Evolutionary conservation across 2,113 vertebrate species (phyloP), one percentile per base, ranked within the genome.

Genomic region (Naja naja): DNA sequence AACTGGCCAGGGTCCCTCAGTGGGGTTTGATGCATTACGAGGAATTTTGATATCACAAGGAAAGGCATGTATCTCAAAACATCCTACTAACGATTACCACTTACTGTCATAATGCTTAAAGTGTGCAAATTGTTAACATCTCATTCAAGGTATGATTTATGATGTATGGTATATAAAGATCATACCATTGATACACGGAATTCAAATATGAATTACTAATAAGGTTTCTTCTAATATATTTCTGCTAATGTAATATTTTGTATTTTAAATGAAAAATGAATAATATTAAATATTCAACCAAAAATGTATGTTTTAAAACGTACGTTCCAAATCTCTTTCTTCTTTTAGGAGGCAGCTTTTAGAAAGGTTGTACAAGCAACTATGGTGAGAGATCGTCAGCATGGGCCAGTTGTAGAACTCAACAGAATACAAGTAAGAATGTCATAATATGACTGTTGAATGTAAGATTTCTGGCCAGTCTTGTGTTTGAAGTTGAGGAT

Each of bases 331-430:
- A 87, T 0, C 7, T 3, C 8, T 52, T 93, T 90, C 34, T 0
- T 64, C 47, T 97, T 95, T 94, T 94, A 99, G 99, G 99, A 99
- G 97, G 99, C 98, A 49, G 99, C 99, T 54, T 99, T 99, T 97
- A 98, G 99, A 85, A 99, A 99, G 95, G 99, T 99, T 23, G 99
- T 99, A 4, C 99, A 99, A 95, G 99, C 99, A 39, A 99, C 99
- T 0, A 99, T 99, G 99, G 99, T 99, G 94, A 97, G 99, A 94
- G 99, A 99, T 96, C 97, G 99, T 39, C 99, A 99, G 89, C 99
- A 99, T 0, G 99, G 99, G 3, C 99, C 99, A 1, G 99, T 99
- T 0, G 99, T 99, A 91, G 99, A 99, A 94, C 98, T 99, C 92
- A 99, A 99, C 97, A 98, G 99, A 93, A 99, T 99, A 96, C 99